Percentiles rank a stretch among this genome's conserved stretches.
These are phyloP conservation scores for Aphelocoma coerulescens DNA, from an alignment of 2,113 vertebrate genomes.

Conservation along the genomic window DNA sequence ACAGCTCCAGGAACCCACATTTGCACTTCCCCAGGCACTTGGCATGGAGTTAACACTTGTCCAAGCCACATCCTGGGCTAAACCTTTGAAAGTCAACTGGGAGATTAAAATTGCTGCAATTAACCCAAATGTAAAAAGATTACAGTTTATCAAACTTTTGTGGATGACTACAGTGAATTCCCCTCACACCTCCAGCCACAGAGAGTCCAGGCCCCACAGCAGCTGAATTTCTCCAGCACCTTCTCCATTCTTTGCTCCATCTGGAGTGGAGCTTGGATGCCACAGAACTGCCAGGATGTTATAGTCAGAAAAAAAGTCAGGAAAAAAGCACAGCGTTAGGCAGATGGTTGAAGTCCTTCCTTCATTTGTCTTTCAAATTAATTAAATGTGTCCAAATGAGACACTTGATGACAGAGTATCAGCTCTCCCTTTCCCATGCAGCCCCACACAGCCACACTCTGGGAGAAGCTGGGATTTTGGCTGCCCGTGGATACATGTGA, in stretches of 20 bases:
- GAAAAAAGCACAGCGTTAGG: neutral
- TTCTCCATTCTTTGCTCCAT: neutral
- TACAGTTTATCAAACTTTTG: neutral
- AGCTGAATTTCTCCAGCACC: neutral
- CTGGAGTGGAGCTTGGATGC: neutral
- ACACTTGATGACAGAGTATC: neutral
- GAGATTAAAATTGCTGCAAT: neutral
- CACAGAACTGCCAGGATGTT: neutral
- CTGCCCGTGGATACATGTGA: accelerated
- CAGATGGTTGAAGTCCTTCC: constrained; percentile 39
- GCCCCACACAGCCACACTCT: neutral
- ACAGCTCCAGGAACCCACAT: neutral
- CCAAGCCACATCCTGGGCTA: neutral
- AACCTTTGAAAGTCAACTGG: neutral
- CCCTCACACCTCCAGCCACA: neutral
- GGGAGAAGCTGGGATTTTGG: neutral
- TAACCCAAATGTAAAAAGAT: neutral
- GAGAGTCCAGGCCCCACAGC: neutral
- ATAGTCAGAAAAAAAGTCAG: neutral
- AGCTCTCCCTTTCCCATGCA: neutral
- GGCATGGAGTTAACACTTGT: neutral
- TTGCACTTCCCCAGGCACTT: neutral
- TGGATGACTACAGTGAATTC: neutral
- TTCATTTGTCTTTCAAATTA: constrained; percentile 48
- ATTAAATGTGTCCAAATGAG: constrained; percentile 10